Evolutionary conservation across 1,140 invertebrate species (phyloP).

Genomic region (Zelostemma sp.): DNA sequence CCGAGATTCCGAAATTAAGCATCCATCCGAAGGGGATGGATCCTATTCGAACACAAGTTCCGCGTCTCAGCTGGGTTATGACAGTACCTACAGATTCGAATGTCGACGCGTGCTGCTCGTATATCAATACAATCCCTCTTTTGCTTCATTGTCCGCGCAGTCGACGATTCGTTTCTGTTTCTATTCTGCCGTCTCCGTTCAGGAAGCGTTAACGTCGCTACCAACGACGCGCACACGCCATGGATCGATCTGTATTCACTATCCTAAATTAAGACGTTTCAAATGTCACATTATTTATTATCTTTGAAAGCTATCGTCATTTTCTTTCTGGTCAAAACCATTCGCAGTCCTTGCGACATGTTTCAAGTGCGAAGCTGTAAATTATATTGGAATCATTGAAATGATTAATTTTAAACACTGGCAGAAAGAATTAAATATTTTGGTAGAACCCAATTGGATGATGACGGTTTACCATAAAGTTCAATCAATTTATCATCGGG

Average conservation of each 20-base stretch:
- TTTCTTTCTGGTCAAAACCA: too few species aligned
- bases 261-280: constrained; percentile 35
- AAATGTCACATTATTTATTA: constrained; percentile 33
- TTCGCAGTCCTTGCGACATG: too few species aligned
- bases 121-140: constrained; percentile 60
- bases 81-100: constrained; percentile 23
- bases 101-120: constrained; percentile 56
- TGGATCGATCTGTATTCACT: constrained; percentile 49
- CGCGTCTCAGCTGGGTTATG: constrained; percentile 34
- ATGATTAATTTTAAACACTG: too few species aligned
- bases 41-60: constrained; percentile 28
- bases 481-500: too few species aligned
- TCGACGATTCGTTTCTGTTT: constrained; percentile 40
- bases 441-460: too few species aligned
- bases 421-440: too few species aligned
- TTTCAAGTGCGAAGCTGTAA: too few species aligned
- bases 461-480: too few species aligned
- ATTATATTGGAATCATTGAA: too few species aligned
- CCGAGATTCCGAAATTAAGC: constrained; percentile 42
- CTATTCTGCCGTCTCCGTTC: constrained; percentile 49
- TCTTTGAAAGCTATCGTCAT: constrained; percentile 1
- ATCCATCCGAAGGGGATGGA: constrained; percentile 33
- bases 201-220: constrained; percentile 63
- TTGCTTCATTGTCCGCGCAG: constrained; percentile 53
- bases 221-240: constrained; percentile 42